phyloP scores from a whole-genome alignment of 2,797 vertebrate genomes.

The Pogonophryne albipinna region DNA sequence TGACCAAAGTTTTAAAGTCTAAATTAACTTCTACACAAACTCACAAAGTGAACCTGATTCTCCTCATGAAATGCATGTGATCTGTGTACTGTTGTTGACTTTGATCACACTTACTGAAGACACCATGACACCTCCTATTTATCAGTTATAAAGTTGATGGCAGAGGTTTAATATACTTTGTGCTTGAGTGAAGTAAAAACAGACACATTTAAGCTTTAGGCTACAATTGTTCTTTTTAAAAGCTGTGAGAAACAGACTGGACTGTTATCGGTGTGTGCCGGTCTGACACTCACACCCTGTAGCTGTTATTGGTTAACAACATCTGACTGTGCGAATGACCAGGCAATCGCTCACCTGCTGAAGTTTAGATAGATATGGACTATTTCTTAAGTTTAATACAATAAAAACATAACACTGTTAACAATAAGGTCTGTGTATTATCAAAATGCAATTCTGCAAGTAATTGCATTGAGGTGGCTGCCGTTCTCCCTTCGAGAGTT shows the following conservation, averaged over 20 bases:
- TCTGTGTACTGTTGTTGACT: background rate
- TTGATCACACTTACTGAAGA: background rate
- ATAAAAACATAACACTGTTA: too few relatives aligned
- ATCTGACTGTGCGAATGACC: background rate
- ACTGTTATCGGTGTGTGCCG: background rate
- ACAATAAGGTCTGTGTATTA: too few relatives aligned
- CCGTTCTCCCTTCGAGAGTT: too few relatives aligned
- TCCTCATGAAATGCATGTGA: background rate
- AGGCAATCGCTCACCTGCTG: too few relatives aligned
- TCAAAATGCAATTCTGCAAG: too few relatives aligned
- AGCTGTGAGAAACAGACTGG: conserved; percentile 1
- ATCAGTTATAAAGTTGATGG: background rate
- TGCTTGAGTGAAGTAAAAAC: conserved; percentile 1
- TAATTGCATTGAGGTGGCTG: too few relatives aligned
- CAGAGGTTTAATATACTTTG: background rate
- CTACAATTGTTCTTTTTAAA: background rate
- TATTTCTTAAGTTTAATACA: background rate
- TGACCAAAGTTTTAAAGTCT: background rate
- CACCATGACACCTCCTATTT: background rate
- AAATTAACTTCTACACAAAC: background rate
- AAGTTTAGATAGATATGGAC: background rate
- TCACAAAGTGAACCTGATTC: background rate
- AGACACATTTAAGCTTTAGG: background rate
- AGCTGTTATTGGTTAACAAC: conserved; percentile 20
- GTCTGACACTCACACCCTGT: too few relatives aligned